phyloP scores from a whole-genome alignment of 92 coral and sea anemone species.

The Actinostola sp. region DNA sequence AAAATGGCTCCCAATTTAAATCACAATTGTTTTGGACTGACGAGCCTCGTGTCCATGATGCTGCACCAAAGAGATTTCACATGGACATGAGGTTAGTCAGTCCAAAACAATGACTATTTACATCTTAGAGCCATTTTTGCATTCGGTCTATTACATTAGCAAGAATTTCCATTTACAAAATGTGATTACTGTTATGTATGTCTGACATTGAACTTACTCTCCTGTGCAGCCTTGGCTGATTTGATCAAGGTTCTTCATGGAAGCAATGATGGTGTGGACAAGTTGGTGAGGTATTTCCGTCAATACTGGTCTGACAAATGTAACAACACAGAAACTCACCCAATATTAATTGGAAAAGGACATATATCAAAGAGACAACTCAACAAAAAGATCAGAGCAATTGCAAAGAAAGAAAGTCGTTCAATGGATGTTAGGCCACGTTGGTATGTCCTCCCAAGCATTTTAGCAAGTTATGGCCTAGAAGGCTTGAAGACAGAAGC shows the following conservation, averaged over 20 bases:
- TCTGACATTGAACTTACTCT: not conserved
- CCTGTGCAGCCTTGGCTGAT: conserved; percentile 82
- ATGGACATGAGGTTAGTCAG: no score
- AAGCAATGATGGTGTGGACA: conserved; percentile 75
- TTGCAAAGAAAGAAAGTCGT: conserved; percentile 88
- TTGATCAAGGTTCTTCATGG: conserved; percentile 85
- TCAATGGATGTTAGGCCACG: conserved; percentile 50
- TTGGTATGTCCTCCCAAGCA: conserved; percentile 84
- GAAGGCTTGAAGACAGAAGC: not conserved
- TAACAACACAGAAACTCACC: conserved; percentile 31
- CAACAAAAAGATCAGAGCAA: conserved; percentile 75
- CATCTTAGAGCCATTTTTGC: no score
- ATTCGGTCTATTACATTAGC: not conserved
- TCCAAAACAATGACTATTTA: no score
- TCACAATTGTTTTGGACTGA: no score
- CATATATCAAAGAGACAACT: conserved; percentile 91
- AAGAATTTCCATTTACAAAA: not conserved
- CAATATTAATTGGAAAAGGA: conserved; percentile 66
- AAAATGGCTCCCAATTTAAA: no score
- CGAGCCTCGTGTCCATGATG: no score
- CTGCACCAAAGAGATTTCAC: no score
- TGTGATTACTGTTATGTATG: not conserved
- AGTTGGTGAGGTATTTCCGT: conserved; percentile 72
- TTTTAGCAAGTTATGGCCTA: conserved; percentile 63
- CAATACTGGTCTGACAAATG: conserved; percentile 85